Evolutionary conservation across 2,113 vertebrate species (phyloP), one percentile per base, ranked within the genome.

Genomic region (Burhinus bistriatus): DNA sequence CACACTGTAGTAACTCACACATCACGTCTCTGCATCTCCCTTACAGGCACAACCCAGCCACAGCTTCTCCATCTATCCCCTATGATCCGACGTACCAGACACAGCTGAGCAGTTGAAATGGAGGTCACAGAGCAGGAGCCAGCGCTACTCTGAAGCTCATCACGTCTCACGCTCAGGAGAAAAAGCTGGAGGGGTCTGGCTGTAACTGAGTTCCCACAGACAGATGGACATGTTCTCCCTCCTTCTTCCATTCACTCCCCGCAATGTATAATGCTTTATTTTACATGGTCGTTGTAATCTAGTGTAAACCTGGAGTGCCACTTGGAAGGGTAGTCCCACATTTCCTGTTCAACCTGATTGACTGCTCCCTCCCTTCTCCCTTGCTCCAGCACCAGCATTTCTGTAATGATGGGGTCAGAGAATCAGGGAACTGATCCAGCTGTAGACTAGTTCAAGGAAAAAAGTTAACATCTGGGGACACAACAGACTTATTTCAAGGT

Each of bases 51-150:
- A 47, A 15, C 54, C 2, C 3, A 1, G 40, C 36, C 21, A 23
- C 44, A 65, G 59, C 45, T 42, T 78, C 64, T 90, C 71, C 4
- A 2, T 54, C 68, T 49, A 12, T 47, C 18, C 42, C 16, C 42
- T 29, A 0, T 12, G 19, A 34, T 64, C 57, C 0, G 0, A 8
- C 55, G 61, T 26, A 76, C 5, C 83, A 59, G 66, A 29, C 34
- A 36, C 20, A 70, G 40, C 42, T 54, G 83, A 59, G 29, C 40
- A 61, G 71, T 7, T 66, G 59, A 66, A 90, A 3, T 8, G 15
- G 45, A 77, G 27, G 45, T 73, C 71, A 83, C 51, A 1, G 2
- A 29, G 59, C 30, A 78, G 59, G 55, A 62, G 20, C 36, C 40
- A 76, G 32, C 3, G 1, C 34, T 26, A 1, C 70, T 59, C 51